Evolutionary conservation across 2,797 vertebrate species (phyloP).

Genomic region (Apogon hyalosoma): DNA sequence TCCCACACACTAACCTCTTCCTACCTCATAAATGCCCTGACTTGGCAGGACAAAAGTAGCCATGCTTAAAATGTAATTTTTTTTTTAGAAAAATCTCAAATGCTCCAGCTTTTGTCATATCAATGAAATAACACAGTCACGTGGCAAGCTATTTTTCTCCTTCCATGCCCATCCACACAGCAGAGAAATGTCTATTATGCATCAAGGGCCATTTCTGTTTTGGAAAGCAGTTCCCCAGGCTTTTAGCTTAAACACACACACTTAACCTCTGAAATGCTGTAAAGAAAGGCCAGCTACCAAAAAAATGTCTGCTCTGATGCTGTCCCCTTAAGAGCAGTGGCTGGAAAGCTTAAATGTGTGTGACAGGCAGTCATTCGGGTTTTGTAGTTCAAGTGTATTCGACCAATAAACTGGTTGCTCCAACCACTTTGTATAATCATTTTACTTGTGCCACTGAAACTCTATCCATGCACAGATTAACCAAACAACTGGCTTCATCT

Average conservation of each 20-base stretch:
- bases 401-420: conserved; percentile 4
- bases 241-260: conserved; percentile 15
- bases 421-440: conserved; percentile 39
- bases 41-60: conserved; percentile 25
- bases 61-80: not conserved
- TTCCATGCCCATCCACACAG: not conserved
- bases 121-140: not conserved
- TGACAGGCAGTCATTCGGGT: conserved; percentile 33
- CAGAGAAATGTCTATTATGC: conserved; percentile 7
- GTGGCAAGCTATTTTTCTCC: conserved; percentile 6
- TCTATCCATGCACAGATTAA: conserved; percentile 26
- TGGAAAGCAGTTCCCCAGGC: conserved; percentile 18
- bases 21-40: conserved; percentile 30
- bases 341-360: conserved; percentile 14
- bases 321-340: conserved; percentile 14
- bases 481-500: conserved; percentile 10
- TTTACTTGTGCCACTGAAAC: conserved; percentile 34
- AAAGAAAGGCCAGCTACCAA: conserved; percentile 11
- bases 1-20: conserved; percentile 43
- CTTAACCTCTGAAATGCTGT: conserved; percentile 20
- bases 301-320: conserved; percentile 12
- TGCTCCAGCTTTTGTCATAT: not conserved
- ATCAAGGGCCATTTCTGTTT: conserved; percentile 33
- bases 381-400: conserved; percentile 12
- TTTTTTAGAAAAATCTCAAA: not conserved